phyloP scores from a whole-genome alignment of 2,797 vertebrate genomes.

The Salarias fasciatus region DNA sequence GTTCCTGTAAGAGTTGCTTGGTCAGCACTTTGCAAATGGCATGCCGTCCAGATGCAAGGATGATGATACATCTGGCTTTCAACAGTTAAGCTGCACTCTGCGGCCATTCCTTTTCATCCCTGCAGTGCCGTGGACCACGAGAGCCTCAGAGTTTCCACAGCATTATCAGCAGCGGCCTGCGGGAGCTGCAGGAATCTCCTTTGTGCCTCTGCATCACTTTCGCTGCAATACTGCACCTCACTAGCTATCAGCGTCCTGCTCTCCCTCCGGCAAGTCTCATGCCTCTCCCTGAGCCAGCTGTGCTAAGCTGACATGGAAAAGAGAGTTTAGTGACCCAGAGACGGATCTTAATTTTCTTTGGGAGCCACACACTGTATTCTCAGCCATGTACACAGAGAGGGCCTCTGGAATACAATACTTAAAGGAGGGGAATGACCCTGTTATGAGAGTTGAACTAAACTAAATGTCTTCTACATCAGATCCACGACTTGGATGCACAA shows the following conservation, averaged over 20 bases:
- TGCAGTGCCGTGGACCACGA: conserved; percentile 4
- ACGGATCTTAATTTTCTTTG: conserved; percentile 42
- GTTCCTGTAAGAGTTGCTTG: not conserved
- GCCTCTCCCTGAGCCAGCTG: conserved; percentile 23
- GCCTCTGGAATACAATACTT: conserved; percentile 2
- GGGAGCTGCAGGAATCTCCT: conserved; percentile 11
- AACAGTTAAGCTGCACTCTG: not conserved
- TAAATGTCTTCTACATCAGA: conserved; percentile 3
- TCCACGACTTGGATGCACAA: not conserved
- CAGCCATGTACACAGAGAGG: conserved; percentile 14
- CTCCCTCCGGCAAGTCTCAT: conserved; percentile 27
- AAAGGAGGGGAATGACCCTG: not conserved
- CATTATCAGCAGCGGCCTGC: conserved; percentile 18
- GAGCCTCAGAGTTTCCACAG: conserved; percentile 4
- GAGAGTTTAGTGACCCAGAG: conserved; percentile 38
- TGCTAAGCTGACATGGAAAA: conserved; percentile 13
- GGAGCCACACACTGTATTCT: conserved; percentile 24
- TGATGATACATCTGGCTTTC: conserved; percentile 3
- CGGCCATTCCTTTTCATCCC: conserved; percentile 1
- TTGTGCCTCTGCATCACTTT: conserved; percentile 17
- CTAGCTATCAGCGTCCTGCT: conserved; percentile 16
- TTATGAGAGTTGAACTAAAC: not conserved
- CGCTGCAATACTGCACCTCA: conserved; percentile 10
- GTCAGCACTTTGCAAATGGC: not conserved
- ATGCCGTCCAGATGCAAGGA: not conserved